Evolutionary conservation across 53 echinoderm and acorn worm genomes (phyloP).

Genomic region (Mesocentrotus franciscanus): DNA sequence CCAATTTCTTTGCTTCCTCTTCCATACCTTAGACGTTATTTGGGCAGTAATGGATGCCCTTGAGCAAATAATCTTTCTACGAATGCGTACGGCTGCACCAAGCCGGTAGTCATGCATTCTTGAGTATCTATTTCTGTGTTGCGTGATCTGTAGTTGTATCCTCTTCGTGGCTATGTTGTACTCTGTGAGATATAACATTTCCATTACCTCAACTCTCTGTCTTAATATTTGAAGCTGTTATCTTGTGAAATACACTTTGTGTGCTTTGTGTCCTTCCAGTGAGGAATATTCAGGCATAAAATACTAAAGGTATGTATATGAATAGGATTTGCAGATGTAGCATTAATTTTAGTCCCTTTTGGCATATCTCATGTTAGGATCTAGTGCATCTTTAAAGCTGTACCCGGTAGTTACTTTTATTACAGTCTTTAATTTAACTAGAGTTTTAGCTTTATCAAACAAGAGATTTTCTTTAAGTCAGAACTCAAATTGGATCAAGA

Average conservation of each 20-base stretch:
- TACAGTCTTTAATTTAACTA: too few species aligned
- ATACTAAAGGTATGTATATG: not conserved
- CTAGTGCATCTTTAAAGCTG: too few species aligned
- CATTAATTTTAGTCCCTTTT: not conserved
- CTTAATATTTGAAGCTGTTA: not conserved
- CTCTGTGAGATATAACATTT: not conserved
- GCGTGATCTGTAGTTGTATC: not conserved
- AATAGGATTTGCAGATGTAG: not conserved
- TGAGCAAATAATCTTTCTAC: conserved; percentile 63
- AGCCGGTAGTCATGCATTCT: conserved; percentile 30
- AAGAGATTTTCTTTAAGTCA: not conserved
- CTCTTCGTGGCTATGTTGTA: not conserved
- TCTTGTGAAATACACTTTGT: not conserved
- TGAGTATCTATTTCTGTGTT: conserved; percentile 19
- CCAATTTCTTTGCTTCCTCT: conserved; percentile 37
- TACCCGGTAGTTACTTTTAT: too few species aligned
- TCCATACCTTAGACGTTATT: not conserved
- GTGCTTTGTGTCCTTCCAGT: not conserved
- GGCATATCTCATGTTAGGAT: not conserved
- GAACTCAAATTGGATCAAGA: not conserved
- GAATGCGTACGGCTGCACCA: conserved; percentile 11
- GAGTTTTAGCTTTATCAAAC: not conserved
- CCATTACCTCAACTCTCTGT: not conserved
- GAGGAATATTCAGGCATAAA: not conserved
- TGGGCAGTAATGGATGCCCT: conserved; percentile 52